Percentiles rank a stretch among this genome's conserved stretches.
Conservation (phyloP, 2,888 invertebrate genomes). For the Phyto melanocephala region DNA sequence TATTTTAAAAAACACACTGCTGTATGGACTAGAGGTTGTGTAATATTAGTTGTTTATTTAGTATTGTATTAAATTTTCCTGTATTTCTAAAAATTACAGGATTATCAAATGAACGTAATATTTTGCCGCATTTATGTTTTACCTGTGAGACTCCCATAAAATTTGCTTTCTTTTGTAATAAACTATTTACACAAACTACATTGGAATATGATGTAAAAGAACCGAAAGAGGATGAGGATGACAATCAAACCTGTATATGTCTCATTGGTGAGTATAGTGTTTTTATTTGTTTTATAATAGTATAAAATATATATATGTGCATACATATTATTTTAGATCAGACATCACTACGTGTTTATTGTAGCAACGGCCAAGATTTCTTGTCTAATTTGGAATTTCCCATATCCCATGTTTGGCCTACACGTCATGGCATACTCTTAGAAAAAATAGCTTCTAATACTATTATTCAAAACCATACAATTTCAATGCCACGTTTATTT, state of each 20-base stretch:
- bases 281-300: not conserved
- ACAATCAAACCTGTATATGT: slow-evolving; percentile 73
- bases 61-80: not conserved
- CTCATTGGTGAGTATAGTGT: slow-evolving; percentile 70
- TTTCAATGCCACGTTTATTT: slow-evolving; percentile 88
- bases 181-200: slow-evolving; percentile 78
- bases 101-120: slow-evolving; percentile 69
- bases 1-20: slow-evolving; percentile 92
- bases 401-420: slow-evolving; percentile 90
- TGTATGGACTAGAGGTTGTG: slow-evolving; percentile 86
- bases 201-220: slow-evolving; percentile 31
- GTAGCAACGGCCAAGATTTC: slow-evolving; percentile 90
- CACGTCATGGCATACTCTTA: slow-evolving; percentile 90
- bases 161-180: slow-evolving; percentile 87
- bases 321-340: slow-evolving; percentile 80
- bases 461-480: slow-evolving; percentile 74
- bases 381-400: slow-evolving; percentile 88
- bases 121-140: slow-evolving; percentile 81
- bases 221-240: slow-evolving; percentile 63
- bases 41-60: not conserved
- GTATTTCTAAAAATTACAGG: slow-evolving; percentile 55
- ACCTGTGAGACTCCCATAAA: slow-evolving; percentile 90
- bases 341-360: slow-evolving; percentile 87
- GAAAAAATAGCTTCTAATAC: slow-evolving; percentile 83
- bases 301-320: not conserved